Percentiles rank a stretch among this genome's conserved stretches.
Evolutionary conservation across 2,888 invertebrate genomes (phyloP).

Genomic region (Exephanes ischioxanthus): DNA sequence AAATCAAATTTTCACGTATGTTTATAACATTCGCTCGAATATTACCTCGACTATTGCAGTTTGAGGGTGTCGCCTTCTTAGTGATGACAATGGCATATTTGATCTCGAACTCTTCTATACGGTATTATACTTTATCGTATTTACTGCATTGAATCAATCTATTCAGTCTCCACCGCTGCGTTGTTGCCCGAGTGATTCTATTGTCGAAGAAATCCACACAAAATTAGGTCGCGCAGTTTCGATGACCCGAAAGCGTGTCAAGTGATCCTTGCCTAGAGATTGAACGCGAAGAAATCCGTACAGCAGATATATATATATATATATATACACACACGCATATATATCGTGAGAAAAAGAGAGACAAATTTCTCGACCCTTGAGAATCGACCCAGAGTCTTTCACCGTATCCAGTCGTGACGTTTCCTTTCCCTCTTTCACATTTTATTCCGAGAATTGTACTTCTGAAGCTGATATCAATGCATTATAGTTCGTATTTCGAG

Average conservation of each 20-base stretch:
- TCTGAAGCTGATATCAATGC: constrained; percentile 15
- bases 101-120: not conserved
- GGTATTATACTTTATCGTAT: constrained; percentile 4
- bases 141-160: constrained; percentile 8
- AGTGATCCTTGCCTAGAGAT: constrained; percentile 28
- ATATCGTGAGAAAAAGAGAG: constrained; percentile 10
- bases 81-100: not conserved
- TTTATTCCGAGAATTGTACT: constrained; percentile 33
- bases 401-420: constrained; percentile 5
- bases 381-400: constrained; percentile 29
- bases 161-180: constrained; percentile 10
- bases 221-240: not conserved
- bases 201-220: not conserved
- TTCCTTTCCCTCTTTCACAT: constrained; percentile 23
- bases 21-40: not conserved
- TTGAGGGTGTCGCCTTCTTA: not conserved
- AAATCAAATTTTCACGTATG: not conserved
- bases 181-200: constrained; percentile 8
- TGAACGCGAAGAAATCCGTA: not conserved
- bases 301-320: not conserved
- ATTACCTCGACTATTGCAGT: not conserved
- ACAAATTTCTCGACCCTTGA: constrained; percentile 10
- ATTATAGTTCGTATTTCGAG: constrained; percentile 48
- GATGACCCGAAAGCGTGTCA: constrained; percentile 22
- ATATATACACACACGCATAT: not conserved